Evolutionary conservation across 2,113 vertebrate species (phyloP).

Genomic region (Pteruthius melanotis): DNA sequence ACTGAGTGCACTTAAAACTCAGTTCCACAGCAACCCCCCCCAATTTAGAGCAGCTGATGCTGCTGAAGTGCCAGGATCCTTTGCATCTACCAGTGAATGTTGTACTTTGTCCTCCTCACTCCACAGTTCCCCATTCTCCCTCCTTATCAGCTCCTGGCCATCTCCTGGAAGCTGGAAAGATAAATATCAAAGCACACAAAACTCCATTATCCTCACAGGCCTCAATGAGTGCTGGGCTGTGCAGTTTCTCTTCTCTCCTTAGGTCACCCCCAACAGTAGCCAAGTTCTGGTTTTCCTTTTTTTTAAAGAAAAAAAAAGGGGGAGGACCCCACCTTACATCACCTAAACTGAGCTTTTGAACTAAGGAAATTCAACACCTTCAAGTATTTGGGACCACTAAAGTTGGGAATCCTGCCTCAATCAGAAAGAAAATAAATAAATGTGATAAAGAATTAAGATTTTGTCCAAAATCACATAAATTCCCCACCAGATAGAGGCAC

Average conservation of each 20-base stretch:
- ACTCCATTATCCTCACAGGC: background rate
- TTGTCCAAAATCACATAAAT: background rate
- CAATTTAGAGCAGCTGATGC: background rate
- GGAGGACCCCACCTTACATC: background rate
- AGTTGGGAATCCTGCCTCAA: background rate
- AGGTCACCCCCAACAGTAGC: background rate
- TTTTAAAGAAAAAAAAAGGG: rapidly evolving
- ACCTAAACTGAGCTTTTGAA: background rate
- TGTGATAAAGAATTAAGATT: background rate
- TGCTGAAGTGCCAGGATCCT: background rate
- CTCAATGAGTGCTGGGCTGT: background rate
- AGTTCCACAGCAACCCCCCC: background rate
- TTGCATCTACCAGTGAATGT: background rate
- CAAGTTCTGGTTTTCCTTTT: background rate
- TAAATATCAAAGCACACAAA: conserved; percentile 16
- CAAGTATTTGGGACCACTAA: background rate
- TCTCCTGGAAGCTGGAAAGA: conserved; percentile 8
- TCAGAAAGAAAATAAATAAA: background rate
- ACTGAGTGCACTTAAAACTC: background rate
- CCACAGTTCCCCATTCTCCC: background rate
- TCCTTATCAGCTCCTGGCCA: background rate
- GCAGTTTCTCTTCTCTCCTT: background rate
- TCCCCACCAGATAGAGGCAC: background rate
- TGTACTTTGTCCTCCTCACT: background rate
- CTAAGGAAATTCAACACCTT: background rate